Base-by-base conservation (phyloP, 2,113 vertebrate species). In the Micronycteris hirsuta region DNA sequence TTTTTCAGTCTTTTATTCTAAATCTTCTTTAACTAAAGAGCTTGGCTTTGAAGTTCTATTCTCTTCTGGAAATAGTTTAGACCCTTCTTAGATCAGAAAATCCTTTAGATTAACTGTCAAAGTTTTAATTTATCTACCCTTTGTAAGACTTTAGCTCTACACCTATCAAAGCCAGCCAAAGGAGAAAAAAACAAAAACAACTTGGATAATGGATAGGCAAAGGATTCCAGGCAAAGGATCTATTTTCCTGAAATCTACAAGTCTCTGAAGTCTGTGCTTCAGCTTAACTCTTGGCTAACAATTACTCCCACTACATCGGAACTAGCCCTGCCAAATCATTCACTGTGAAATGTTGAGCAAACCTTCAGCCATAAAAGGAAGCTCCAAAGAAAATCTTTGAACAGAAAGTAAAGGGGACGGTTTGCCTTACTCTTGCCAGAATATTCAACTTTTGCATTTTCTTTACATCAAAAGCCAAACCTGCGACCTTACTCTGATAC, bases 301-400 rank as follows among this genome's bases (percentile, higher is more conserved):
- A 93, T 71, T 84, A 1, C 10, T 87, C 36, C 26, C 1, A 88
- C 28, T 85, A 45, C 1, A 24, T 96, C 58, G 63, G 91, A 86
- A 86, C 20, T 96, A 89, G 56, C 95, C 80, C 86, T 97, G 84
- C 82, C 92, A 97, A 81, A 67, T 94, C 54, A 91, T 95, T 97
- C 90, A 78, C 26, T 95, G 47, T 84, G 96, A 97, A 97, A 89
- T 80, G 63, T 38, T 95, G 93, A 94, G 86, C 61, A 93, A 85
- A 67, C 1, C 70, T 98, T 89, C 73, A 82, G 17, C 33, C 87
- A 89, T 89, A 94, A 97, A 97, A 97, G 58, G 63, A 93, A 52
- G 58, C 7, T 68, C 36, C 83, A 74, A 95, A 97, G 73, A 97
- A 83, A 83, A 97, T 95, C 24, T 56, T 85, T 86, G 31, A 97